These are phyloP conservation scores for Crocuta crocuta DNA, from an alignment of 2,113 vertebrate genomes.

Conservation along the genomic window DNA sequence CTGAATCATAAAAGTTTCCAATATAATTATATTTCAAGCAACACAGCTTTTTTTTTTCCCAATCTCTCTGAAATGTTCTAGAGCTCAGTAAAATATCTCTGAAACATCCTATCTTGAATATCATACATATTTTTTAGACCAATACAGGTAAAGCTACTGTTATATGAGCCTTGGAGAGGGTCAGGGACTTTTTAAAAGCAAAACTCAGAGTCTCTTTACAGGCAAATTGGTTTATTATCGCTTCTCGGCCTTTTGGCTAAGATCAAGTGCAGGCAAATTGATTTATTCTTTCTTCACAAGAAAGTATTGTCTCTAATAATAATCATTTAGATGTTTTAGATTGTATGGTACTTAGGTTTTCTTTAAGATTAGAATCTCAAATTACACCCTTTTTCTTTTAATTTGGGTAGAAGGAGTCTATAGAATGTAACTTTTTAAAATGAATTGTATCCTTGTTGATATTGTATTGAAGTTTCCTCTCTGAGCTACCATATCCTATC, in stretches of 20 bases:
- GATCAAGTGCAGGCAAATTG: not conserved
- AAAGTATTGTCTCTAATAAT: constrained; percentile 11
- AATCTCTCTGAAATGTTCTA: not conserved
- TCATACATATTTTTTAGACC: not conserved
- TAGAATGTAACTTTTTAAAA: constrained; percentile 62
- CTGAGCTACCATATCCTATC: constrained; percentile 47
- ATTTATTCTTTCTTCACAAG: constrained; percentile 6
- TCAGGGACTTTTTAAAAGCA: not conserved
- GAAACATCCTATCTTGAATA: constrained; percentile 26
- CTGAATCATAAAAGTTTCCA: not conserved
- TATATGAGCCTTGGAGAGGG: not conserved
- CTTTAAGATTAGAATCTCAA: constrained; percentile 60
- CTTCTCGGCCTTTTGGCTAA: too few relatives aligned
- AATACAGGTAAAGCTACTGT: not conserved
- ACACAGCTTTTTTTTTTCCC: not conserved
- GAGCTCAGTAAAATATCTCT: constrained; percentile 26
- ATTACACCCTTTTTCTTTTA: constrained; percentile 26
- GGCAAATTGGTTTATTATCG: not conserved
- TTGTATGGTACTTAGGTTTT: constrained; percentile 41
- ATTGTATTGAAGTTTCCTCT: constrained; percentile 63
- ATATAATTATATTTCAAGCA: not conserved
- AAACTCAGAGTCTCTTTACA: not conserved
- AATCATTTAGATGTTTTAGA: not conserved
- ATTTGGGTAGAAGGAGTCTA: constrained; percentile 40
- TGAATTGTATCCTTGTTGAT: constrained; percentile 49